Percentiles rank a stretch among this genome's conserved stretches.
These are phyloP conservation scores for Pampusana beccarii DNA, from an alignment of 2,113 vertebrate genomes.

Conservation along the genomic window DNA sequence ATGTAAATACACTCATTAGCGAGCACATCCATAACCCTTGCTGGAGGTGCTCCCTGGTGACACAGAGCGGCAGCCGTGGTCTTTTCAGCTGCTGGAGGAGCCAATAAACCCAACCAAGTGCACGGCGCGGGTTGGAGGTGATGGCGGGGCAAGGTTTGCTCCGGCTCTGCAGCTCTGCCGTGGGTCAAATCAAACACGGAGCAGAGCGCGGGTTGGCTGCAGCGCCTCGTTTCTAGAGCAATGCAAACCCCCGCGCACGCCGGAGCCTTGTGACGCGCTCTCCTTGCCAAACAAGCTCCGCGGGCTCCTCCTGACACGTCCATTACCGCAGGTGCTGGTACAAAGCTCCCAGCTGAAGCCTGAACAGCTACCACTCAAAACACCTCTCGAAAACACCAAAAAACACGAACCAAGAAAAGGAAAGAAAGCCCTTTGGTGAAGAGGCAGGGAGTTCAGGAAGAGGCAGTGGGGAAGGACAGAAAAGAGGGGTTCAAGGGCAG, in stretches of 20 bases:
- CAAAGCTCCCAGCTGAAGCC: not conserved
- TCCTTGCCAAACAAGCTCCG: not conserved
- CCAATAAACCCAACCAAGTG: not conserved
- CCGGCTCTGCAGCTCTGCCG: not conserved
- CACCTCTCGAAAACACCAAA: not conserved
- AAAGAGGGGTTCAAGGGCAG: not conserved
- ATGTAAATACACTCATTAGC: not conserved
- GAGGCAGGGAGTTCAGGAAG: not conserved
- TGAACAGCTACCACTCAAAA: not conserved
- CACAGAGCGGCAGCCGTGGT: rapidly evolving
- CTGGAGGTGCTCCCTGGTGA: not conserved
- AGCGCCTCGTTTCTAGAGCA: not conserved
- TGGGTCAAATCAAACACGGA: not conserved
- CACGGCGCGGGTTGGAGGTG: no score
- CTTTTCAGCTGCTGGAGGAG: not conserved
- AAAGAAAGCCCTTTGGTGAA: not conserved
- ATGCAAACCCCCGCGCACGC: rapidly evolving
- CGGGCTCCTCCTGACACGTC: not conserved
- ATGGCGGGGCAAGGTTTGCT: not conserved
- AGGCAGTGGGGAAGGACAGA: rapidly evolving
- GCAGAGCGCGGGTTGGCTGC: not conserved
- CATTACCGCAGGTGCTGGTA: not conserved
- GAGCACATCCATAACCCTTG: not conserved
- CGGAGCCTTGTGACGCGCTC: not conserved
- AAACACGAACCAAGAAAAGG: rapidly evolving